phyloP scores from a whole-genome alignment of 2,797 vertebrate genomes.

The Xyrichtys novacula region DNA sequence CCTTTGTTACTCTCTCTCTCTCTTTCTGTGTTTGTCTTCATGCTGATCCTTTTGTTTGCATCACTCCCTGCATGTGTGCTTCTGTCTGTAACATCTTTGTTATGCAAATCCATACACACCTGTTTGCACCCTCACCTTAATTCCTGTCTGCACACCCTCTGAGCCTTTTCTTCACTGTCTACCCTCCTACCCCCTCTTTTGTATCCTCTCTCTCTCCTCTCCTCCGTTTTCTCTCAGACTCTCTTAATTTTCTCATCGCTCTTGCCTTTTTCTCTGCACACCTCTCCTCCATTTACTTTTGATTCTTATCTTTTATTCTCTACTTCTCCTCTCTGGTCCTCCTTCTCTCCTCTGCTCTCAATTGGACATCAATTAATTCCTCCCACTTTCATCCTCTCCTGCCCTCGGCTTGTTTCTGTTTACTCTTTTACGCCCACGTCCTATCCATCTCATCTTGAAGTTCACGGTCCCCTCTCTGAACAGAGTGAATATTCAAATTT shows the following conservation, averaged over 20 bases:
- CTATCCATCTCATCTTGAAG: neutral
- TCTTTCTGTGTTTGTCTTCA: too few species aligned
- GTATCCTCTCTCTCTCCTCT: neutral
- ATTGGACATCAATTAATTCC: conserved; percentile 10
- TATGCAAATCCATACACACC: too few species aligned
- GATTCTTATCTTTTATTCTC: neutral
- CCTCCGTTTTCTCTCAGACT: too few species aligned
- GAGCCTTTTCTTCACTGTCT: too few species aligned
- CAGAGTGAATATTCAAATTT: neutral
- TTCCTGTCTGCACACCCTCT: too few species aligned
- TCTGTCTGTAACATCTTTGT: too few species aligned
- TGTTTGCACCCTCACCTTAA: too few species aligned
- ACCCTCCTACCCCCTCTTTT: too few species aligned
- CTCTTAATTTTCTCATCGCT: conserved; percentile 8
- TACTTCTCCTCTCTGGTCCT: too few species aligned
- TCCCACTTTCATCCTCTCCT: conserved; percentile 3
- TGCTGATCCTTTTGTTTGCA: too few species aligned
- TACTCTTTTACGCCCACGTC: neutral
- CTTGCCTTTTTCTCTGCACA: neutral
- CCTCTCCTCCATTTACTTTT: neutral
- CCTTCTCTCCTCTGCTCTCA: neutral
- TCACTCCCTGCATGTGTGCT: too few species aligned
- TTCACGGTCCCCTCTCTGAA: neutral
- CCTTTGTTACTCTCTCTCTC: too few species aligned
- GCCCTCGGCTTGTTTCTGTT: neutral